Evolutionary conservation across 2,888 invertebrate genomes (phyloP), one percentile per base, ranked within the genome.

Genomic region (Spicauda simplicius): DNA sequence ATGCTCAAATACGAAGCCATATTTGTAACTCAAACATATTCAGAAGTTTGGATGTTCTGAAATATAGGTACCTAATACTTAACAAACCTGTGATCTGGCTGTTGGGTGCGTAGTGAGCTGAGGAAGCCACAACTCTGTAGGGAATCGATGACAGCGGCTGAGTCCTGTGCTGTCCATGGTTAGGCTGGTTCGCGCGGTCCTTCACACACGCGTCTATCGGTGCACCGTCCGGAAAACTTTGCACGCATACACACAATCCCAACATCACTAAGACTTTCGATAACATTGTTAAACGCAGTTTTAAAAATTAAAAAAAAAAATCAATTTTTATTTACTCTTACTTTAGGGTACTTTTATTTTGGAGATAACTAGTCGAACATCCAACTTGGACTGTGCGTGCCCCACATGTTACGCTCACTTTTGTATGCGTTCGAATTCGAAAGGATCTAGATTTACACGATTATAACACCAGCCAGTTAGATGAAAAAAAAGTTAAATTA

Each of bases 191-290:
- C 1, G 96, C 94, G 54, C 95, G 93, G 30, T 95, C 94, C 82
- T 96, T 97, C 3, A 97, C 97, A 81, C 97, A 97, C 41, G 96
- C 95, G 80, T 97, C 97, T 33, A 97, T 95, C 0, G 97, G 97
- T 1, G 96, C 97, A 1, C 97, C 97, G 77, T 97, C 97, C n/a
- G 97, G 97, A 80, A 97, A 97, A 70, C 94, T 94, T 58, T 85
- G 80, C 69, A 86, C 88, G 68, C 88, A 80, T 79, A 84, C 86
- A 76, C 83, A 85, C 25, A 74, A 18, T 74, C 89, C 69, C 69
- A 85, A 45, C 14, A 20, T 76, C 65, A 87, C 73, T 53, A 88
- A 69, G 37, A 90, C 72, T 73, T 83, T 87, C 16, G 78, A 75
- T 20, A 90, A 76, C 85, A 91, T 91, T 71, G 70, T 74, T 33